Evolutionary conservation across 64 coral and sea anemone species (phyloP), one percentile per base, ranked within the genome.

Genomic region (Pocillopora verrucosa): DNA sequence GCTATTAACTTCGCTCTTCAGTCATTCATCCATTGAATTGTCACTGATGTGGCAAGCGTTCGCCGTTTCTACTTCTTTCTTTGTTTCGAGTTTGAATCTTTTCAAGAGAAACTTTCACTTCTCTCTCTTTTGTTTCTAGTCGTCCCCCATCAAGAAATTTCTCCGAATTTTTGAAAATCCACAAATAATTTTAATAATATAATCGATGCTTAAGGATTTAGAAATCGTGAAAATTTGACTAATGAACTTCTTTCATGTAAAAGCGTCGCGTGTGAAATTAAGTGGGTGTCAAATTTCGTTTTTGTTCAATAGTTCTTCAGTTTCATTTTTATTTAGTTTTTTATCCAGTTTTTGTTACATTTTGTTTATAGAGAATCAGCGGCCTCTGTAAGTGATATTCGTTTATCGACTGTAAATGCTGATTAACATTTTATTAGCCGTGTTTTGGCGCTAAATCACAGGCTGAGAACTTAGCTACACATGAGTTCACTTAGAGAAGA

Each of bases 371-470:
- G 41, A 51, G 41, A 51, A 51, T 7, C 41, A 51, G 41, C 41
- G 41, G 41, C 41, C 7, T 51, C 41, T 51, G 7, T 51, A 51
- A 51, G 41, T 51, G 41, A 51, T 51, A 73, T 22, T 77, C 34
- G 17, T 20, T 77, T 57, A 30, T 30, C 51, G 22, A 51, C 57
- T 10, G 5, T 35, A 4, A 17, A 10, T n/a, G 24, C 12, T 38
- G 30, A 61, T 83, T 83, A 67, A 68, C 60, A 83, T 83, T 35
- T 41, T 11, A 67, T 68, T 67, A 10, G 80, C 67, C 61, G 67
- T 36, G 80, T 62, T 83, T 83, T 34, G 26, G 41, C 41, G 41
- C 41, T 51, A 51, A 51, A 51, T 51, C 7, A 7, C 41, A 51
- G 41, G 41, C 41, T 51, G 41, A 51, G 41, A 51, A 4, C 41